Evolutionary conservation across 2,113 vertebrate genomes (phyloP), one percentile per base, ranked within the genome.

Genomic region (Thalassoma bifasciatum): DNA sequence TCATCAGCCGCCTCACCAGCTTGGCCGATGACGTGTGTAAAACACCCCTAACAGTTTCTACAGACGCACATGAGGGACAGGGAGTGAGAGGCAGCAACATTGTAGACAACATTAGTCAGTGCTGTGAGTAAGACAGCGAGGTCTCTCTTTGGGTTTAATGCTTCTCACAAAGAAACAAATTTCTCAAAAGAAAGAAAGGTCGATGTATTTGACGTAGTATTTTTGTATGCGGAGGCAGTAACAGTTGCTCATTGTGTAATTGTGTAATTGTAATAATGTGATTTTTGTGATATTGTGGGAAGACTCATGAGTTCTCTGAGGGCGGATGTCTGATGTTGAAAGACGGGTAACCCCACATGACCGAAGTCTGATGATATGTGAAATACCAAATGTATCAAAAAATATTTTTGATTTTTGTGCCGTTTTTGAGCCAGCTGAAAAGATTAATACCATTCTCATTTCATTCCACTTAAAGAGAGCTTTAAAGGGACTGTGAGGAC

Each of bases 21-120:
- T 7, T 54, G 49, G 70, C 67, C 36, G 76, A 81, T 92, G 88
- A 92, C 89, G 87, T 50, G 72, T 63, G 60, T n/a, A 3, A 72
- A 61, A 72, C 51, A 1, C 66, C 74, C 47, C 70, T 72, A 44
- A 75, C 60, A 0, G 53, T 1, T 86, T 89, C 74, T 54, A 82
- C 86, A 85, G 84, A 82, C 72, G 80, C 57, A 83, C 42, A 37
- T 17, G n/a, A 66, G 56, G 54, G 56, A 57, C 26, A 51, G 50
- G 79, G 63, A n/a, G 69, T 57, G 11, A 13, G 72, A 58, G 12
- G 60, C 64, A 72, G 60, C 56, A 56, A 58, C 67, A 51, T 7
- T 54, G 81, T 49, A 64, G 70, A 58, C 23, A 2, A 3, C 34
- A 30, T 86, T 73, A 85, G 84, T 88, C 78, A 90, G 76, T 37